Evolutionary conservation across 1,140 invertebrate genomes (phyloP), one percentile per base, ranked within the genome.

Genomic region (Colletes gigas): DNA sequence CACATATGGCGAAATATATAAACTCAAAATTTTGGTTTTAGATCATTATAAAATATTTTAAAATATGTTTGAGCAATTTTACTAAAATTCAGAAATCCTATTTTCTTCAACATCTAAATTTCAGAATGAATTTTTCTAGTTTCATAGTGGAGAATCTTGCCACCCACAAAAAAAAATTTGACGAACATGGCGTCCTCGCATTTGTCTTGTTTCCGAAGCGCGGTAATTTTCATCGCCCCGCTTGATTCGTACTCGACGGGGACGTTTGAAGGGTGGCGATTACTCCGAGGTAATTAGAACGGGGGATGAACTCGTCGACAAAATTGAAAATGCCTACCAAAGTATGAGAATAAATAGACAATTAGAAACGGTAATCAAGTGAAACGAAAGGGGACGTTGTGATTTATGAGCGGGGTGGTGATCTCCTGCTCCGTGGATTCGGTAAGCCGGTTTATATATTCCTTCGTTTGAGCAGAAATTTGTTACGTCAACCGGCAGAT

Each of bases 321-420:
- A 63, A 63, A 63, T 41, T 39, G 60, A 63, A 63, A 63, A 63
- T 63, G 60, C 30, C 60, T 63, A 63, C 60, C 60, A 39, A 63
- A 63, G 60, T 63, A 63, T 63, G 60, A 63, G 60, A 63, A 63
- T 63, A 63, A 63, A 63, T 63, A 63, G 60, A 63, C 60, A 63
- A 63, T 63, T 63, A 63, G 60, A 63, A 41, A 41, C 60, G 15
- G 60, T 63, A 63, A 63, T 63, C 60, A 63, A 63, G 30, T 41
- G 60, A 63, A 17, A 17, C 14, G 30, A 50, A 12, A 12, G 60
- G 30, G 60, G 60, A 63, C 60, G 60, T 15, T 63, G 30, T 19
- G 60, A 63, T 63, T 63, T 63, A 63, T 41, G 39, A 63, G 41
- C 60, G 14, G 60, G 8, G 30, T 1, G 14, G 14, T 6, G 60